Conservation (phyloP, 1,140 invertebrate species). For the Drosophila ogumai region DNA sequence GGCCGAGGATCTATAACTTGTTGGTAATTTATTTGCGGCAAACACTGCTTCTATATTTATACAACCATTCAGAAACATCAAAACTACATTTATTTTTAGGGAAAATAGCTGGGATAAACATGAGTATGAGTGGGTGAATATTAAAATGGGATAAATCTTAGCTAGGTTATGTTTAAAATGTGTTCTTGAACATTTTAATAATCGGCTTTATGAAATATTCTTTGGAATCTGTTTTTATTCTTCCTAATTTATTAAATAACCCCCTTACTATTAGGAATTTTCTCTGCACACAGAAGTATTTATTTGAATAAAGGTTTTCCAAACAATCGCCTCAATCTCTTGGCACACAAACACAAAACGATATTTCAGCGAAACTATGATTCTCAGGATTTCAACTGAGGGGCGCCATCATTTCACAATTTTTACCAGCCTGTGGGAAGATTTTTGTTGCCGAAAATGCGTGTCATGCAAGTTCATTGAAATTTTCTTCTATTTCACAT, state of each 20-base stretch:
- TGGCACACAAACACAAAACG: not conserved
- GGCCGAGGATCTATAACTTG: conserved; percentile 1
- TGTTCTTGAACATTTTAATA: not conserved
- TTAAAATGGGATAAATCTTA: not conserved
- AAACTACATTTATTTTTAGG: conserved; percentile 12
- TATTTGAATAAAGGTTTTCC: conserved; percentile 17
- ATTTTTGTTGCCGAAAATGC: conserved; percentile 25
- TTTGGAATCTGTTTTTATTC: too few species aligned
- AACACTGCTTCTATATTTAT: conserved; percentile 8
- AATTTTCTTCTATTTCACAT: conserved; percentile 48
- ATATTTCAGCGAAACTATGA: conserved; percentile 38
- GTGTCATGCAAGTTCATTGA: conserved; percentile 62
- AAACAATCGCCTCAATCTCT: conserved; percentile 27
- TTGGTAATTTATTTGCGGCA: conserved; percentile 15
- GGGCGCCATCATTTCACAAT: conserved; percentile 49
- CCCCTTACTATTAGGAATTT: not conserved
- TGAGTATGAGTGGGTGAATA: not conserved
- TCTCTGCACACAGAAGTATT: not conserved
- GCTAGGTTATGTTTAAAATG: not conserved
- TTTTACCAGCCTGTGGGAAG: conserved; percentile 2
- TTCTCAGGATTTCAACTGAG: conserved; percentile 18
- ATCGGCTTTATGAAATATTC: not conserved
- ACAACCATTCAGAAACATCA: not conserved
- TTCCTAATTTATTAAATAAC: not conserved
- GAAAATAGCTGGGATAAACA: not conserved